Evolutionary conservation across 2,888 invertebrate genomes (phyloP), one percentile per base, ranked within the genome.

Genomic region (Petrolisthes cinctipes): DNA sequence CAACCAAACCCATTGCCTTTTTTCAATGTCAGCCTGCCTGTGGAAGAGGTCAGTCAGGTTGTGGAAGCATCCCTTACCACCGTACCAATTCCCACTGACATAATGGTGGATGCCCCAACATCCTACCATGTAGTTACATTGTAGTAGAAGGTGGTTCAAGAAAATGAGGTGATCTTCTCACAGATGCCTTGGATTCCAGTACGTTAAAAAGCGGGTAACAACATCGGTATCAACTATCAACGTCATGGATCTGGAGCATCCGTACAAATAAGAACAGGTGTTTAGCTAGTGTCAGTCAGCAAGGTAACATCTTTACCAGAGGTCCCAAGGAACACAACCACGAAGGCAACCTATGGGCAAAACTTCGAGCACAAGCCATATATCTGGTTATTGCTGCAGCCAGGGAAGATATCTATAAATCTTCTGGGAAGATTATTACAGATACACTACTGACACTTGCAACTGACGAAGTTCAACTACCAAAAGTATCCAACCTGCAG

Each of bases 401-500:
- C 82, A 73, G n/a, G 23, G 82, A 83, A 83, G 73, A 83, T 83
- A 9, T 83, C 54, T 83, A 73, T 53, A 83, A 83, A 83, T 81
- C 66, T 57, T 79, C 54, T 54, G 80, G 80, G 57, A 80, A 80
- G 80, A 80, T 80, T 53, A 23, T 71, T 83, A 57, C 82, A 56
- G 82, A 83, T 83, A 83, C 82, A 83, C 82, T 73, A 23, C 37
- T 83, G 82, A 54, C 71, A 83, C 82, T 73, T 17, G 54, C 73
- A 73, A 68, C 82, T 73, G 73, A 83, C 54, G 73, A 83, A 73
- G 73, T 23, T 83, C 54, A 83, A 83, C 82, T 83, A 73, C 82
- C 73, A 83, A 83, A 83, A 83, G 82, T 83, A 71, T 71, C 71
- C 82, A 83, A 83, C 82, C 82, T 83, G 71, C 82, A 83, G 82